Evolutionary conservation across 1,140 invertebrate species (phyloP).

Genomic region (Achatina immaculata): DNA sequence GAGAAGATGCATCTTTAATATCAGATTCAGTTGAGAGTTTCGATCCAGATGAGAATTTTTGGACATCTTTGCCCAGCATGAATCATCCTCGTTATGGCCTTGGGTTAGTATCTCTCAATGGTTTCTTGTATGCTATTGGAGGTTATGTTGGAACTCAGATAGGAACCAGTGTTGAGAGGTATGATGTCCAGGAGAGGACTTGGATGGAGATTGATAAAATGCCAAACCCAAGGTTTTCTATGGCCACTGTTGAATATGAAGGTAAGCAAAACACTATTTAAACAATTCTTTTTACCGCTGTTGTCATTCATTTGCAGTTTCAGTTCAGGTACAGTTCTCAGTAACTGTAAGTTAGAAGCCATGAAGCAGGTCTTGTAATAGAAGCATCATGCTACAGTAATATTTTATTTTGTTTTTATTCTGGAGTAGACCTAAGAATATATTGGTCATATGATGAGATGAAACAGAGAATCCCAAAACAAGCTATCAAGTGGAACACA

Average conservation of each 20-base stretch:
- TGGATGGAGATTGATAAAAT: conserved; percentile 84
- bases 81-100: conserved; percentile 87
- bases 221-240: conserved; percentile 84
- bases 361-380: too few species aligned
- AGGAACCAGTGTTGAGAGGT: conserved; percentile 88
- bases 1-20: conserved; percentile 84
- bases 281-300: too few species aligned
- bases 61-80: conserved; percentile 81
- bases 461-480: too few species aligned
- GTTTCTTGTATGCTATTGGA: conserved; percentile 87
- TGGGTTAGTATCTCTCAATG: conserved; percentile 87
- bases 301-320: too few species aligned
- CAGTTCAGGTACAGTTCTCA: too few species aligned
- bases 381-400: too few species aligned
- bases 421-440: too few species aligned
- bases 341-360: too few species aligned
- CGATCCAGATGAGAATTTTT: conserved; percentile 79
- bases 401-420: too few species aligned
- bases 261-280: conserved; percentile 25
- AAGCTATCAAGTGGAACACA: too few species aligned
- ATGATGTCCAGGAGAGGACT: conserved; percentile 82
- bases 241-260: conserved; percentile 88
- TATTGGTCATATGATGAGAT: too few species aligned
- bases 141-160: conserved; percentile 94
- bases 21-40: conserved; percentile 88